phyloP scores from a whole-genome alignment of 2,797 vertebrate species.

The Sparidentex hasta region DNA sequence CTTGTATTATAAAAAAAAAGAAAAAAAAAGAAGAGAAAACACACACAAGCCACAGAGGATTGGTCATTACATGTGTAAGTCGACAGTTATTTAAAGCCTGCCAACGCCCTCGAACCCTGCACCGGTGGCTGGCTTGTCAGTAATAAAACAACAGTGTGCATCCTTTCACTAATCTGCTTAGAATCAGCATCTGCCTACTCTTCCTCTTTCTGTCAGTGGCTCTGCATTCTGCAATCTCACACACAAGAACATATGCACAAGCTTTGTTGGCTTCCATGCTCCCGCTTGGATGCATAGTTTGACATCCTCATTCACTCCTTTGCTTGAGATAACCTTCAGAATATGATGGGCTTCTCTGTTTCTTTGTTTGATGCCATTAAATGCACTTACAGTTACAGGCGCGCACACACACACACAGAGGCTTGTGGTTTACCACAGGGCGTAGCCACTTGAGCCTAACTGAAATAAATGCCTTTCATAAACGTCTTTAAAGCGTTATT shows the following conservation, averaged over 20 bases:
- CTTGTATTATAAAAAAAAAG: background rate
- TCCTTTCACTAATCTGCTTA: slow-evolving; percentile 72
- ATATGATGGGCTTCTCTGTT: slow-evolving; percentile 17
- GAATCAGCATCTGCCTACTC: slow-evolving; percentile 69
- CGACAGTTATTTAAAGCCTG: slow-evolving; percentile 66
- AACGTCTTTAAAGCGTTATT: slow-evolving; percentile 58
- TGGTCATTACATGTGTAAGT: slow-evolving; percentile 1
- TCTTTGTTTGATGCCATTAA: slow-evolving; percentile 25
- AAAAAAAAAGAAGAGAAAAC: background rate
- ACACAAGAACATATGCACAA: slow-evolving; percentile 15
- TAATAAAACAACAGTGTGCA: slow-evolving; percentile 65
- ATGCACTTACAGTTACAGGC: slow-evolving; percentile 27
- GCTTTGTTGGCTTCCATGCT: slow-evolving; percentile 19
- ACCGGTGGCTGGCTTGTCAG: slow-evolving; percentile 39
- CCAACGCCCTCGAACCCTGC: slow-evolving; percentile 55
- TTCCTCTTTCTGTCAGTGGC: slow-evolving; percentile 57
- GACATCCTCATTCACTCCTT: background rate
- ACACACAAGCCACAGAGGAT: slow-evolving; percentile 24
- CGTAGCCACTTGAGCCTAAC: slow-evolving; percentile 71
- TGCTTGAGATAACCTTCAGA: background rate
- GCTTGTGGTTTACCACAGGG: slow-evolving; percentile 85
- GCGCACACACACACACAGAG: slow-evolving; percentile 21
- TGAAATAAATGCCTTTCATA: slow-evolving; percentile 70
- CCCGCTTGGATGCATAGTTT: background rate
- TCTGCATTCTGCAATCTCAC: slow-evolving; percentile 21